These are phyloP conservation scores for Porites australiensis DNA, from an alignment of 64 coral and sea anemone species.

Conservation along the genomic window DNA sequence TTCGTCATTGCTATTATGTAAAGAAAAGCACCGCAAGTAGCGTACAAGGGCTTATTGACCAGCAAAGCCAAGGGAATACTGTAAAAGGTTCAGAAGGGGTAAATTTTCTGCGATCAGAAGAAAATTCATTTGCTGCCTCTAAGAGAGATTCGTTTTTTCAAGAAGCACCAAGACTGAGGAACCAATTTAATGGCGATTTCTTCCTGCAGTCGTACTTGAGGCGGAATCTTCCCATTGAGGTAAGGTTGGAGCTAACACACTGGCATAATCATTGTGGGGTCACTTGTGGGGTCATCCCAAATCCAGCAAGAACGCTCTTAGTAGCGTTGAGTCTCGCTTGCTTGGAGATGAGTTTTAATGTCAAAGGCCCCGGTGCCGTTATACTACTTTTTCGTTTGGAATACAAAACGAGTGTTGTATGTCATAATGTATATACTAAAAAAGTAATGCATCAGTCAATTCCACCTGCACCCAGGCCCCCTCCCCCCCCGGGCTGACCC, in stretches of 20 bases:
- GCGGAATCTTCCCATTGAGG: conserved; percentile 66
- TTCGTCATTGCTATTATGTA: not conserved
- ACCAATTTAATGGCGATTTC: conserved; percentile 70
- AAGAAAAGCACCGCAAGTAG: not conserved
- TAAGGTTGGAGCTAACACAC: not conserved
- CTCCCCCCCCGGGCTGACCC: too few species aligned
- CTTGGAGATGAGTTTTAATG: too few species aligned
- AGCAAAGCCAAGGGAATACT: not conserved
- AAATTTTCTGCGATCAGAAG: not conserved
- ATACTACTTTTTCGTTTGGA: too few species aligned
- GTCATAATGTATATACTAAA: too few species aligned
- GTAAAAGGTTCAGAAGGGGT: not conserved
- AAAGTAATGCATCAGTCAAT: too few species aligned
- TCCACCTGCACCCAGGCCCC: too few species aligned
- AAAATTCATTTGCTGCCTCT: conserved; percentile 36
- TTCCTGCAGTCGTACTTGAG: conserved; percentile 51
- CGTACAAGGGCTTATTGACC: not conserved
- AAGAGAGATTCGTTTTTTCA: conserved; percentile 72
- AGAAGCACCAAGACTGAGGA: conserved; percentile 58
- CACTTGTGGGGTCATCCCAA: too few species aligned
- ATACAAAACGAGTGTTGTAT: too few species aligned
- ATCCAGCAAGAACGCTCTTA: too few species aligned
- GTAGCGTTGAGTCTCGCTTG: too few species aligned
- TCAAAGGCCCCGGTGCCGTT: too few species aligned
- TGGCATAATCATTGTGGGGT: not conserved